phyloP scores from a whole-genome alignment of 2,888 invertebrate species.

The Oeneis ivallda region DNA sequence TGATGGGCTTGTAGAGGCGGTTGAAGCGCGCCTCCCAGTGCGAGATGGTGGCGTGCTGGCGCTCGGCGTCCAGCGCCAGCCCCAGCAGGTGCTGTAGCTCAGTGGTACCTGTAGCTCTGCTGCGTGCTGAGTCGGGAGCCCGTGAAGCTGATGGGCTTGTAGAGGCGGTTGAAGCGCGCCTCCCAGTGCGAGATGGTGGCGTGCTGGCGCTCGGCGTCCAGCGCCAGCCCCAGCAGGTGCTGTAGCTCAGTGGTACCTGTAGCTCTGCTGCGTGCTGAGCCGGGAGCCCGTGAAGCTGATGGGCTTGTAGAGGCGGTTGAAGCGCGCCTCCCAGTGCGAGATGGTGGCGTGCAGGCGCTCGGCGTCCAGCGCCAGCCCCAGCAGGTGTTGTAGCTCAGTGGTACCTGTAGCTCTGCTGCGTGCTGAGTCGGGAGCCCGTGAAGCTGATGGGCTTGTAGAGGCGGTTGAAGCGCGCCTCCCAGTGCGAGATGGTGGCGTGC shows the following conservation, averaged over 20 bases:
- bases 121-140: conserved; percentile 83
- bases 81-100: conserved; percentile 94
- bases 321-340: conserved; percentile 93
- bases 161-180: conserved; percentile 89
- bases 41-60: conserved; percentile 92
- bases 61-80: conserved; percentile 92
- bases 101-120: conserved; percentile 82
- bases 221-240: conserved; percentile 90
- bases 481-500: conserved; percentile 93
- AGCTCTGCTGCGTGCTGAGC: conserved; percentile 83
- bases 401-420: conserved; percentile 83
- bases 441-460: conserved; percentile 84
- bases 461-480: conserved; percentile 92
- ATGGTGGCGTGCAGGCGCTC: conserved; percentile 94
- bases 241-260: conserved; percentile 91
- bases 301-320: conserved; percentile 87
- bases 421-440: conserved; percentile 81
- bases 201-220: conserved; percentile 94
- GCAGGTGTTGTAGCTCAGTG: too few species aligned
- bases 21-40: conserved; percentile 94
- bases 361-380: conserved; percentile 93
- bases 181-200: conserved; percentile 95
- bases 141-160: conserved; percentile 82
- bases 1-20: conserved; percentile 85
- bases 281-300: conserved; percentile 80